Base-by-base conservation (phyloP, 2,113 vertebrate genomes). In the Vombatus ursinus region DNA sequence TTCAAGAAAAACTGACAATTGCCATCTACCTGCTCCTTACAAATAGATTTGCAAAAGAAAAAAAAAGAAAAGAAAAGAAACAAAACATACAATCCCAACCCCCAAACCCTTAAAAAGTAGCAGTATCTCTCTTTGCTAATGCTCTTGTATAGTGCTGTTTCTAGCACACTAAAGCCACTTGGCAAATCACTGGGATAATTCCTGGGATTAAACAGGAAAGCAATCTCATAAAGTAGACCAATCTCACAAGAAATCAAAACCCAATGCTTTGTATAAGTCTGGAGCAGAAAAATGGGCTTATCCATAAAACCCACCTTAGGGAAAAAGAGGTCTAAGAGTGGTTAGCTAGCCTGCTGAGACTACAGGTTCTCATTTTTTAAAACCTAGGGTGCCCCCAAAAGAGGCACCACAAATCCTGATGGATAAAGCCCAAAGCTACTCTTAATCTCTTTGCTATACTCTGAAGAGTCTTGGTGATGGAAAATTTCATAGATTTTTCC, bases 251-350 rank as follows among this genome's bases (percentile, higher is more conserved):
- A 94, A 92, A 89, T 12, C 49, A 89, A 96, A 95, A 50, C 22
- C 22, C 44, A 94, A 1, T 37, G 52, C 91, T 92, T 95, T 53
- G 50, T 52, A 49, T 50, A 95, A 91, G 26, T 96, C 51, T 54
- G 52, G 53, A 93, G 31, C 57, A 16, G 89, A 52, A 47, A 90
- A 94, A 89, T 52, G 91, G 47, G 52, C 94, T 96, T 93, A 93
- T 95, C 95, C 93, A 37, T 94, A 61, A 96, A 77, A 95, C 54
- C 57, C 53, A 92, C 57, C 57, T 91, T 23, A 31, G 54, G 84
- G 89, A 92, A 94, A 95, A 44, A 93, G 44, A 94, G 3, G 57
- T 84, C 48, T 25, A 52, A 61, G 49, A 50, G 57, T 26, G 22
- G 25, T 52, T 91, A 52, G 52, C 89, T 68, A 52, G 93, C 52